Percentiles rank a stretch among this genome's conserved stretches.
These are phyloP conservation scores for Hozukius guyotensis DNA, from an alignment of 2,797 vertebrate genomes.

Conservation along the genomic window DNA sequence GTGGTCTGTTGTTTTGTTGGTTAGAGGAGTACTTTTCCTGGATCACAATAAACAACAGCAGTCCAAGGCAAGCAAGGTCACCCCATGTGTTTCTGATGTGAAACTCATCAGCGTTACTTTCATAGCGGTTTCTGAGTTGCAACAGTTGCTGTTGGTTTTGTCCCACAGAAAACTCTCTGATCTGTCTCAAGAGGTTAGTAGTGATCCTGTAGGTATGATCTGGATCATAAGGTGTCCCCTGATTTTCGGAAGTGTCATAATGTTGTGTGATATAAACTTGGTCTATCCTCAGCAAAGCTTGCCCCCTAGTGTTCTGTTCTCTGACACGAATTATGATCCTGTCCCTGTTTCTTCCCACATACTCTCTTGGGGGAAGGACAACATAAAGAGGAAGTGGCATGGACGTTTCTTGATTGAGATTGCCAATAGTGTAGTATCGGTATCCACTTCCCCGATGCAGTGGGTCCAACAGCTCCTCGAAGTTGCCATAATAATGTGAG, in stretches of 20 bases:
- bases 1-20: background rate
- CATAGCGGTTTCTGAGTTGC: constrained; percentile 16
- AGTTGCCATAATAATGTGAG: constrained; percentile 72
- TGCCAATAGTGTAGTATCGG: constrained; percentile 70
- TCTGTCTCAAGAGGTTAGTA: constrained; percentile 29
- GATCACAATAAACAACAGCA: constrained; percentile 66
- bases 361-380: background rate
- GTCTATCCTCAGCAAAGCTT: constrained; percentile 26
- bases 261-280: constrained; percentile 74
- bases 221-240: constrained; percentile 50
- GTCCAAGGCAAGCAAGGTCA: constrained; percentile 51
- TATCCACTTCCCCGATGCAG: constrained; percentile 25
- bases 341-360: constrained; percentile 48
- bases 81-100: constrained; percentile 49
- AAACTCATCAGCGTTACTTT: background rate
- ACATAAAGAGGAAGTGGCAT: constrained; percentile 56
- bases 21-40: constrained; percentile 15
- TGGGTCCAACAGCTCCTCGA: constrained; percentile 44
- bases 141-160: background rate
- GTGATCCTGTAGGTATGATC: constrained; percentile 37
- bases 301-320: background rate
- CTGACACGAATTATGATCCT: constrained; percentile 66
- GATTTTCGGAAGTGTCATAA: background rate
- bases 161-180: constrained; percentile 39
- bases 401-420: constrained; percentile 22